Evolutionary conservation across 2,888 invertebrate species (phyloP), one percentile per base, ranked within the genome.

Genomic region (Drosophila mettleri): DNA sequence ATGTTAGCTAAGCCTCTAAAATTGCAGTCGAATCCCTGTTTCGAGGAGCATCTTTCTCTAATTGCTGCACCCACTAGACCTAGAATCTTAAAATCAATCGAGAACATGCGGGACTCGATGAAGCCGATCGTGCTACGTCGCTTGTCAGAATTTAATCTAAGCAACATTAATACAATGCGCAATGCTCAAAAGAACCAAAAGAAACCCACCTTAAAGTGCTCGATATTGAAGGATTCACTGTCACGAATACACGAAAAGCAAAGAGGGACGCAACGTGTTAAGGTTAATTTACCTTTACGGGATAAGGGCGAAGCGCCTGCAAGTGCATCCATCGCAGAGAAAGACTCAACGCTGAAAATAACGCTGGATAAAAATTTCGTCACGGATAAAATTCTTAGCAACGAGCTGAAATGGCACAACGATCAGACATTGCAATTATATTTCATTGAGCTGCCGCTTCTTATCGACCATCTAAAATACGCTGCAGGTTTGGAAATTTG

Each of bases 401-500:
- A 74, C 34, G 88, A 85, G 9, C 45, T 87, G 0, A 63, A 38
- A 20, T 43, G 68, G 6, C n/a, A 33, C 0, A 3, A 54, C 1
- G 58, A 79, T 33, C 34, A 43, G 6, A n/a, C 49, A 4, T 57
- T 67, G n/a, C 39, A 60, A 5, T 20, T 82, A 3, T 0, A 16
- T 3, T 60, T 60, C 2, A 46, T 86, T 9, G 10, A 61, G 4
- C 46, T 75, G 34, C 34, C 78, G 2, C 46, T 68, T 27, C 87
- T 92, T 34, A 66, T 92, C 3, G 77, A 82, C 1, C 90, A 91
- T 65, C 57, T 92, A 0, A 92, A 91, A 52, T 79, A 81, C 18
- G 78, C 88, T 34, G 79, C 89, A 38, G 89, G 90, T 90, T 51
- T 16, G 45, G 2, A 10, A 7, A 8, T 9, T 2, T 22, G 5